These are phyloP conservation scores for Cirrhinus molitorella DNA, from an alignment of 2,797 vertebrate genomes.

Conservation along the genomic window DNA sequence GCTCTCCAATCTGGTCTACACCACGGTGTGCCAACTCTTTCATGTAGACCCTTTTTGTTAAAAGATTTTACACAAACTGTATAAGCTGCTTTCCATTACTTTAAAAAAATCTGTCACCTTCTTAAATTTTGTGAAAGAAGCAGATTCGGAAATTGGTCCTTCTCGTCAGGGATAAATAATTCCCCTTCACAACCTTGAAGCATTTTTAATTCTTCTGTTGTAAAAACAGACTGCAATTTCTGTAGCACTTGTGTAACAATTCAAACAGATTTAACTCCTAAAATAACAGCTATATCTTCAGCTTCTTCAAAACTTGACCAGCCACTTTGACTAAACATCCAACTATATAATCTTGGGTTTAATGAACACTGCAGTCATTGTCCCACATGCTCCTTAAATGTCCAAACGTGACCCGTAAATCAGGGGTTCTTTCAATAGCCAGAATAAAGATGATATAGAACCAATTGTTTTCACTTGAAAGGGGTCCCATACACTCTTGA, in stretches of 20 bases:
- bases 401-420: not conserved
- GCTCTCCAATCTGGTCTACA: too few relatives aligned
- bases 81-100: too few relatives aligned
- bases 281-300: not conserved
- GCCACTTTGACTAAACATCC: too few relatives aligned
- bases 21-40: too few relatives aligned
- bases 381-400: not conserved
- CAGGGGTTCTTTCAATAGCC: not conserved
- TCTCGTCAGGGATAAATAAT: not conserved
- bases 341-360: not conserved
- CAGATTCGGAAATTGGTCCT: too few relatives aligned
- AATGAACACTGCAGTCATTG: not conserved
- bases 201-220: not conserved
- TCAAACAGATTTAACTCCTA: not conserved
- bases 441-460: not conserved
- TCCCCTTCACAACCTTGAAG: not conserved
- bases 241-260: too few relatives aligned
- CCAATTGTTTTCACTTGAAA: not conserved
- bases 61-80: too few relatives aligned
- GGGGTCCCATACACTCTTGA: not conserved
- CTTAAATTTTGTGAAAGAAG: too few relatives aligned
- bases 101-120: too few relatives aligned
- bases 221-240: not conserved
- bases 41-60: too few relatives aligned
- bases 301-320: too few relatives aligned